Evolutionary conservation across 2,113 vertebrate species (phyloP).

Genomic region (Percopsis transmontana): DNA sequence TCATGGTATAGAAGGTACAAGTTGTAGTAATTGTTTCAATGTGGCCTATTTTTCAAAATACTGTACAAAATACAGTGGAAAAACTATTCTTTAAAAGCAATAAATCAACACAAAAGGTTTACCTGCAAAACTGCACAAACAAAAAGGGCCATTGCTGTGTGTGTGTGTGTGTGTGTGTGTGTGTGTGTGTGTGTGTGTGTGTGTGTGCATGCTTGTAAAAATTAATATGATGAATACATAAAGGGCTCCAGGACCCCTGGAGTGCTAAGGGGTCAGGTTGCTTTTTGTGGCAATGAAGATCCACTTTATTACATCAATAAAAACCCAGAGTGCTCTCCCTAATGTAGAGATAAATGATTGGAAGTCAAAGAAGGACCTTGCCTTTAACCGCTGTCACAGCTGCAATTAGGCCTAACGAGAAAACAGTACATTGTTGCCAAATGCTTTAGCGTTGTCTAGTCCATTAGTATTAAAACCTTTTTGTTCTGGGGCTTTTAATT

Average conservation of each 20-base stretch:
- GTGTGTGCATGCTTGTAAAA: conserved; percentile 9
- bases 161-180: conserved; percentile 3
- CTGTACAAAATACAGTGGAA: too few species aligned
- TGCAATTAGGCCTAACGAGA: conserved; percentile 77
- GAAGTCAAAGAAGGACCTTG: conserved; percentile 73
- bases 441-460: conserved; percentile 1
- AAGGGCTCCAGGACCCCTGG: conserved; percentile 28
- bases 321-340: conserved; percentile 77
- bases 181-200: neutral
- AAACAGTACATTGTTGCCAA: conserved; percentile 50
- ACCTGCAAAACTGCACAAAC: too few species aligned
- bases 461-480: conserved; percentile 41
- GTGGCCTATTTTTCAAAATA: too few species aligned
- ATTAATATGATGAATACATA: conserved; percentile 54
- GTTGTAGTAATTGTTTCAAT: too few species aligned
- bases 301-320: conserved; percentile 81
- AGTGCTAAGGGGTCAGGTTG: conserved; percentile 64
- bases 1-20: too few species aligned
- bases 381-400: conserved; percentile 71
- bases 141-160: too few species aligned
- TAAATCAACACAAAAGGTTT: too few species aligned
- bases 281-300: conserved; percentile 74
- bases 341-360: conserved; percentile 81
- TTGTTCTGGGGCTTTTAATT: conserved; percentile 21
- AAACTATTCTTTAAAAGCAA: too few species aligned